Percentiles rank a stretch among this genome's conserved stretches.
Evolutionary conservation across 92 coral and sea anemone species (phyloP).

Genomic region (Umimayanthus kanabou): DNA sequence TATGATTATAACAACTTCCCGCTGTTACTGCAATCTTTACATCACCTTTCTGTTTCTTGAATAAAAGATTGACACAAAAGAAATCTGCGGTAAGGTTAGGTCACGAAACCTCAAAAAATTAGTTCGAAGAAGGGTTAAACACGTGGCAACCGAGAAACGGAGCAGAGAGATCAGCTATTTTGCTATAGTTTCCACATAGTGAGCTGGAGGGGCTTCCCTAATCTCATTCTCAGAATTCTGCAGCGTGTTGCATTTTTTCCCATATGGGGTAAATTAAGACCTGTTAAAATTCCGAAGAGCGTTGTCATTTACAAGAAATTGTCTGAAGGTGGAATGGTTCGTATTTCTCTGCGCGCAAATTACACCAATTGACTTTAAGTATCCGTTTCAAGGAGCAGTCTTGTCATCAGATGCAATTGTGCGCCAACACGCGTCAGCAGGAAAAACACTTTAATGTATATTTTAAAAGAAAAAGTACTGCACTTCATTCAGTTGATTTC

Average conservation of each 20-base stretch:
- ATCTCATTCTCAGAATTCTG: neutral
- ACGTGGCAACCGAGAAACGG: neutral
- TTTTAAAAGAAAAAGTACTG: neutral
- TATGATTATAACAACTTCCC: conserved; percentile 19
- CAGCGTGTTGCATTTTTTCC: neutral
- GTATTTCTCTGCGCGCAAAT: conserved; percentile 14
- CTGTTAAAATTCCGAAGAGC: conserved; percentile 22
- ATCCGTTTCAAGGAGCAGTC: neutral
- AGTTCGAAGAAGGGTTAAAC: neutral
- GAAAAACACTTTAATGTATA: neutral
- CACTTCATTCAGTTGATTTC: neutral
- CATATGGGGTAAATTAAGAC: conserved; percentile 39
- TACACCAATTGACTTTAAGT: conserved; percentile 14
- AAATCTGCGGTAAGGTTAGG: conserved; percentile 19
- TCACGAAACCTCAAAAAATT: conserved; percentile 35
- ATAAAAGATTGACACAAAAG: conserved; percentile 24
- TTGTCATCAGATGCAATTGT: neutral
- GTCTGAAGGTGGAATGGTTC: conserved; percentile 10
- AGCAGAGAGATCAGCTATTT: neutral
- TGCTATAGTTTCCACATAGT: neutral
- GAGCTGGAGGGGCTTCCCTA: neutral
- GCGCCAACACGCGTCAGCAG: neutral
- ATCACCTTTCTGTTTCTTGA: conserved; percentile 26
- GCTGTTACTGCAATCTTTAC: conserved; percentile 15
- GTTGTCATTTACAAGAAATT: conserved; percentile 16